Conservation (phyloP, 2,113 vertebrate genomes). For the Heloderma charlesbogerti region DNA sequence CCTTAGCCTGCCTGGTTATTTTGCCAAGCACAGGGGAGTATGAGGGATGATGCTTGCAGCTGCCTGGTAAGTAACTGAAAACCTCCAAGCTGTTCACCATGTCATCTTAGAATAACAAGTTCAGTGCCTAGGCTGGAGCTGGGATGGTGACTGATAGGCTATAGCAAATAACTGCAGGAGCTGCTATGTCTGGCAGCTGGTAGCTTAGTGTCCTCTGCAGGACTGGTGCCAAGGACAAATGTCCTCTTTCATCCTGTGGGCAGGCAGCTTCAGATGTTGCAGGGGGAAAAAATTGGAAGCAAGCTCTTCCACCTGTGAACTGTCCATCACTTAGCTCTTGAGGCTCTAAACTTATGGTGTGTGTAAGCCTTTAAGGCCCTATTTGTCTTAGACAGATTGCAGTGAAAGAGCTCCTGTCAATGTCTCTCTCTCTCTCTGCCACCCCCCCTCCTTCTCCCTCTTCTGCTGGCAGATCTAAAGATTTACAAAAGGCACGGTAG, state of each 20-base stretch:
- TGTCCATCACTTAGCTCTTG: slow-evolving; percentile 6
- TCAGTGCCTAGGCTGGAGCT: neutral
- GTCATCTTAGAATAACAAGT: neutral
- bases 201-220: neutral
- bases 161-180: neutral
- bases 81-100: neutral
- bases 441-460: neutral
- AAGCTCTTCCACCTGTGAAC: slow-evolving; percentile 17
- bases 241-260: neutral
- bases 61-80: neutral
- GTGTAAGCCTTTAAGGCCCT: neutral
- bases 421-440: neutral
- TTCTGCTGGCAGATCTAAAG: neutral
- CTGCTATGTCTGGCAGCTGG: neutral
- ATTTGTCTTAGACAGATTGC: slow-evolving; percentile 3
- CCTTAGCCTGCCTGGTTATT: no score
- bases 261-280: neutral
- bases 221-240: slow-evolving; percentile 18
- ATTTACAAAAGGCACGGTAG: neutral
- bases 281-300: neutral
- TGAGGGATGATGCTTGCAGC: neutral
- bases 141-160: neutral
- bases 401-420: neutral
- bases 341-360: neutral
- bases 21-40: neutral